Evolutionary conservation across 1,140 invertebrate genomes (phyloP).

Genomic region (Drosophila kohkoa): DNA sequence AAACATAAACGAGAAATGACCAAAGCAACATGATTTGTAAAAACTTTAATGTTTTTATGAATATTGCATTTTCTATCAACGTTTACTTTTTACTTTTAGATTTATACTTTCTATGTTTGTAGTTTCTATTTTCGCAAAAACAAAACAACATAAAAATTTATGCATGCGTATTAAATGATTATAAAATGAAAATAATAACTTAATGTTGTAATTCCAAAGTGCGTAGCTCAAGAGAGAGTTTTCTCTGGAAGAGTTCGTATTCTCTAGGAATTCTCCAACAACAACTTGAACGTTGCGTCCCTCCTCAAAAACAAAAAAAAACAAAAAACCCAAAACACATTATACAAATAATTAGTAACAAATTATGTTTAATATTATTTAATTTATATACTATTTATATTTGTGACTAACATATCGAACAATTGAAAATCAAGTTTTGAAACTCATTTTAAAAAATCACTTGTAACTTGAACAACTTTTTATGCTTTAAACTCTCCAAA

Average conservation of each 20-base stretch:
- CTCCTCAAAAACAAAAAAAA: not conserved
- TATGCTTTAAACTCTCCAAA: constrained; percentile 26
- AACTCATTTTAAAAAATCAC: constrained; percentile 31
- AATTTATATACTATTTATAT: constrained; percentile 38
- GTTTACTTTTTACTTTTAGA: constrained; percentile 32
- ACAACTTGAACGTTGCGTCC: constrained; percentile 27
- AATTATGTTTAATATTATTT: constrained; percentile 30
- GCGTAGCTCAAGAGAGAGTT: constrained; percentile 9
- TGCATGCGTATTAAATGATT: constrained; percentile 68
- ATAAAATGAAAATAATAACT: constrained; percentile 5
- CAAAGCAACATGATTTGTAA: constrained; percentile 66
- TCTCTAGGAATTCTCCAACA: constrained; percentile 7
- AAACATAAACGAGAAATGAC: constrained; percentile 42
- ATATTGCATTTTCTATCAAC: constrained; percentile 49
- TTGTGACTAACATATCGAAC: constrained; percentile 53
- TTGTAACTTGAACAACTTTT: constrained; percentile 30
- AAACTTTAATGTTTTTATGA: constrained; percentile 63
- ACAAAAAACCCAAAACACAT: not conserved
- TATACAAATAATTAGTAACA: constrained; percentile 30
- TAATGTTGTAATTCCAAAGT: constrained; percentile 13
- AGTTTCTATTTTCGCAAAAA: constrained; percentile 42
- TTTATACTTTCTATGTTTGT: constrained; percentile 35
- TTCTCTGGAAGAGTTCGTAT: constrained; percentile 12
- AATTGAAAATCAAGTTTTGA: constrained; percentile 23
- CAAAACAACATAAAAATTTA: constrained; percentile 27